Evolutionary conservation across 2,797 vertebrate genomes (phyloP).

Genomic region (Heteromormyrus szaboi): DNA sequence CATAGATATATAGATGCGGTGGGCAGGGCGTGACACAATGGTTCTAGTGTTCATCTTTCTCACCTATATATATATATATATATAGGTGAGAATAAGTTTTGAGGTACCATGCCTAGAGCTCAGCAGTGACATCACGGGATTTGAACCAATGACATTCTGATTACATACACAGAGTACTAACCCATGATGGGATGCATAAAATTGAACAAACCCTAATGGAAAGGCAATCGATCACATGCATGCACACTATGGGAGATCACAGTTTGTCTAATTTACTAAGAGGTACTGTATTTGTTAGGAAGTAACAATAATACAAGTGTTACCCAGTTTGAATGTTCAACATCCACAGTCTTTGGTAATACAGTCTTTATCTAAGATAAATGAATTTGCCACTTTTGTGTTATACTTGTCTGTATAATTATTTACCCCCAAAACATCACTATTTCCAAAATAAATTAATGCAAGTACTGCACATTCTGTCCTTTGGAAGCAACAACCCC

Average conservation of each 20-base stretch:
- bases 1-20: neutral
- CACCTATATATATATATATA: neutral
- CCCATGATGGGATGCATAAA: neutral
- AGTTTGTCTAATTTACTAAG: neutral
- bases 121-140: neutral
- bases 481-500: neutral
- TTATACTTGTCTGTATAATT: neutral
- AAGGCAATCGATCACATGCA: neutral
- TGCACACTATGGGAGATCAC: neutral
- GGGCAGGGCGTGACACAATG: too few relatives aligned
- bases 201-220: neutral
- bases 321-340: neutral
- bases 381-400: neutral
- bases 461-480: neutral
- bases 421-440: neutral
- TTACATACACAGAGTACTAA: neutral
- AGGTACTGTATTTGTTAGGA: neutral
- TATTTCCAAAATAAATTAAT: neutral
- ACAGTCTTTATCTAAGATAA: neutral
- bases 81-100: neutral
- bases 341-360: neutral
- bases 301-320: neutral
- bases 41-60: neutral
- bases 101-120: neutral
- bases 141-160: neutral